phyloP scores from a whole-genome alignment of 2,888 invertebrate genomes.

The Agrotis puta region DNA sequence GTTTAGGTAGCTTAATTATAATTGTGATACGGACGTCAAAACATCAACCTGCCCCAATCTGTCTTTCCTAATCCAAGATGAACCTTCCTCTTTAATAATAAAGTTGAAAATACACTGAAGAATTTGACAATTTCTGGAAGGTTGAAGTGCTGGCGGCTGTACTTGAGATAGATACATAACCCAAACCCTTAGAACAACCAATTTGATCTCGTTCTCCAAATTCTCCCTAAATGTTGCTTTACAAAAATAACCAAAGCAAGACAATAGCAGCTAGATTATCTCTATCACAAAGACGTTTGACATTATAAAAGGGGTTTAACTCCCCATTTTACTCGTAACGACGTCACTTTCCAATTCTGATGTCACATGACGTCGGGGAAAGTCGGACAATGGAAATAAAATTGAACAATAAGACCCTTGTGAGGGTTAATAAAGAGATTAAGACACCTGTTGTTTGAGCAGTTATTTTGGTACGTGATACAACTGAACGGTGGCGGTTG shows the following conservation, averaged over 20 bases:
- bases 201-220: neutral
- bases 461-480: slow-evolving; percentile 54
- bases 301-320: slow-evolving; percentile 39
- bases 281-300: slow-evolving; percentile 26
- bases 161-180: neutral
- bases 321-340: slow-evolving; percentile 32
- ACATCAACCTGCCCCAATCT: too few relatives aligned
- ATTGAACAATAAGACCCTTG: slow-evolving; percentile 48
- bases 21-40: too few relatives aligned
- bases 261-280: slow-evolving; percentile 31
- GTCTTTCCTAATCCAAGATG: too few relatives aligned
- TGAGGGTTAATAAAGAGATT: slow-evolving; percentile 56
- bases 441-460: slow-evolving; percentile 60
- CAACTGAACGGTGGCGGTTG: slow-evolving; percentile 20
- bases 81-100: too few relatives aligned
- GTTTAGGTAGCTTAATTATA: neutral
- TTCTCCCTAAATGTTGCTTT: neutral
- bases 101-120: too few relatives aligned
- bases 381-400: slow-evolving; percentile 54
- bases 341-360: slow-evolving; percentile 32
- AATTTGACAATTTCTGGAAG: too few relatives aligned
- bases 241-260: neutral
- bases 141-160: neutral
- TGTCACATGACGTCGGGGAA: slow-evolving; percentile 21
- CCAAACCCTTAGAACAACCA: neutral